Evolutionary conservation across 1,140 invertebrate species (phyloP).

Genomic region (Chlorops oryzae): DNA sequence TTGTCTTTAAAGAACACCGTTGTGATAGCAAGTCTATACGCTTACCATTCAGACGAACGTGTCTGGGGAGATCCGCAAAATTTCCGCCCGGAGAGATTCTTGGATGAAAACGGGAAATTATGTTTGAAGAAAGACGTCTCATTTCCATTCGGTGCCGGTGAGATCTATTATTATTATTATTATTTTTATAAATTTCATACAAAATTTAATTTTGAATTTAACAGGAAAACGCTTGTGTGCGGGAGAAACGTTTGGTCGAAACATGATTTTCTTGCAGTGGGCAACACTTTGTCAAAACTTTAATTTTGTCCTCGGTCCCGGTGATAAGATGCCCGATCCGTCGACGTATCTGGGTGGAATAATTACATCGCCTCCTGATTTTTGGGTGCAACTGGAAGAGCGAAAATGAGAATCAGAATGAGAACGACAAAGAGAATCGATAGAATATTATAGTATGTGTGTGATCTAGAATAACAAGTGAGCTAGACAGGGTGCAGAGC

Average conservation of each 20-base stretch:
- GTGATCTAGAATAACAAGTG: too few species aligned
- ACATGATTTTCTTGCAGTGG: conserved; percentile 61
- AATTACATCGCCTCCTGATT: conserved; percentile 38
- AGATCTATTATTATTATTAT: conserved; percentile 7
- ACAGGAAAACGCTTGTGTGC: conserved; percentile 64
- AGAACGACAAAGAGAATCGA: too few species aligned
- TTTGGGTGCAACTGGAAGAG: conserved; percentile 44
- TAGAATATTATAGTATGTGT: too few species aligned
- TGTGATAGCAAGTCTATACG: conserved; percentile 51
- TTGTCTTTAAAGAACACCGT: too few species aligned
- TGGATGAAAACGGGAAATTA: conserved; percentile 29
- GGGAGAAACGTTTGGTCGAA: conserved; percentile 65
- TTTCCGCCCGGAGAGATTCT: conserved; percentile 62
- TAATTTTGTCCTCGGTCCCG: conserved; percentile 43
- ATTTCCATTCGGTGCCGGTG: conserved; percentile 57
- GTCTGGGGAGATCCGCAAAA: conserved; percentile 64
- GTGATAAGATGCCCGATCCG: conserved; percentile 36
- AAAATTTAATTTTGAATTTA: conserved; percentile 15
- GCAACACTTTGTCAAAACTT: conserved; percentile 62
- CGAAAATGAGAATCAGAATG: too few species aligned
- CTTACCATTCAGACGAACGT: conserved; percentile 52
- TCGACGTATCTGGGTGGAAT: conserved; percentile 42
- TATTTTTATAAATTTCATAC: background rate
- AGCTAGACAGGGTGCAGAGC: too few species aligned
- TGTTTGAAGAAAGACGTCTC: conserved; percentile 45